Base-by-base conservation (phyloP, 2,888 invertebrate species). In the Hecatera dysodea region DNA sequence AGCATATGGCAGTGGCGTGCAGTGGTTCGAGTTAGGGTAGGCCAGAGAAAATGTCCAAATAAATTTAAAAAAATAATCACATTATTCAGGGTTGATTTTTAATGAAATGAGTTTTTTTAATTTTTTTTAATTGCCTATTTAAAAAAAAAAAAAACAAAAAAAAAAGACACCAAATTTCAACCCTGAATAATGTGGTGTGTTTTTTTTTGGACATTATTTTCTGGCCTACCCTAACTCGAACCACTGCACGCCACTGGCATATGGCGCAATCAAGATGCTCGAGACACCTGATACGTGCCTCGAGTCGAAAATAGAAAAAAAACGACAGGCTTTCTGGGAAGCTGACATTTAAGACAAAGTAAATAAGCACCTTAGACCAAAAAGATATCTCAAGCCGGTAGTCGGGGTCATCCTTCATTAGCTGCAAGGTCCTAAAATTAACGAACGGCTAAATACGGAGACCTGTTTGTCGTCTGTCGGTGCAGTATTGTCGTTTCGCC, bases 1-100 rank as follows among this genome's bases (percentile, higher is more conserved):
- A 71, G 64, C 86, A 87, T 75, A 81, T 85, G 87, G 80, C 70
- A n/a, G n/a, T n/a, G n/a, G n/a, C n/a, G n/a, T n/a, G n/a, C n/a
- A n/a, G n/a, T n/a, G n/a, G n/a, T n/a, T n/a, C n/a, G n/a, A n/a
- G n/a, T n/a, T n/a, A n/a, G n/a, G n/a, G n/a, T n/a, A n/a, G n/a
- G n/a, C n/a, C n/a, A n/a, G n/a, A n/a, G n/a, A n/a, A n/a, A n/a
- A n/a, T n/a, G n/a, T n/a, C n/a, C n/a, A n/a, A n/a, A n/a, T n/a
- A n/a, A n/a, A n/a, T n/a, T n/a, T n/a, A n/a, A n/a, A n/a, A n/a
- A n/a, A n/a, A n/a, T n/a, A n/a, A n/a, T n/a, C n/a, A n/a, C n/a
- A n/a, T n/a, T n/a, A n/a, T n/a, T n/a, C n/a, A n/a, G n/a, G n/a
- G n/a, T n/a, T n/a, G n/a, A n/a, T n/a, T n/a, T n/a, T n/a, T n/a